Conservation (phyloP, 1,140 invertebrate species). For the Leptestheria dahalacensis region DNA sequence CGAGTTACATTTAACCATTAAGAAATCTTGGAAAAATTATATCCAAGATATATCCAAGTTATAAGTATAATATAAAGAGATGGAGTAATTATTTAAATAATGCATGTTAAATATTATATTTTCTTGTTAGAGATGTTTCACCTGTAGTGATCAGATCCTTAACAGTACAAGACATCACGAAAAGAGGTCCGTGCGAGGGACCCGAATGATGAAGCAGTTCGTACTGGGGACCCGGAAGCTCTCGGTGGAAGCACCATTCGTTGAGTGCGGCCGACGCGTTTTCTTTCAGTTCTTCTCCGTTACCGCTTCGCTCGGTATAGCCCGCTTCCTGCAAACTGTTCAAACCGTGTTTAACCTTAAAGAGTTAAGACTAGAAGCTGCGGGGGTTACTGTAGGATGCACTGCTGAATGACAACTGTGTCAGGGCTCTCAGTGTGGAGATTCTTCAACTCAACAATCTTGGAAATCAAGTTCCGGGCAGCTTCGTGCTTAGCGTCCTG, state of each 20-base stretch:
- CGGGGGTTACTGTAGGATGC: too few relatives aligned
- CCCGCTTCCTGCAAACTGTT: too few relatives aligned
- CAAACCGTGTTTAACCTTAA: too few relatives aligned
- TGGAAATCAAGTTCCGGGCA: not conserved
- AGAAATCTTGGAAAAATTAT: not conserved
- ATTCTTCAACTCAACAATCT: not conserved
- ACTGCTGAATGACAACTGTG: too few relatives aligned
- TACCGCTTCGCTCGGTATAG: too few relatives aligned
- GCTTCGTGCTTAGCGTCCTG: conserved; percentile 4
- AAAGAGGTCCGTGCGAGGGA: not conserved
- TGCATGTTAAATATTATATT: not conserved
- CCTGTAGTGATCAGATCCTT: not conserved
- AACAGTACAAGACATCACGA: not conserved
- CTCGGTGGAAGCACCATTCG: not conserved
- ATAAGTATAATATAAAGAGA: not conserved
- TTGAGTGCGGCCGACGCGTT: not conserved
- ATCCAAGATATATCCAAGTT: not conserved
- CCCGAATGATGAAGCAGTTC: not conserved
- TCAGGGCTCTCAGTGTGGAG: not conserved
- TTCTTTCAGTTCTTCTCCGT: not conserved
- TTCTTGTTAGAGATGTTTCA: not conserved
- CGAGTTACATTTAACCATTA: not conserved
- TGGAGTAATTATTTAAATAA: not conserved
- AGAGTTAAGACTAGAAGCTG: too few relatives aligned
- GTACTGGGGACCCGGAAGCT: not conserved